These are phyloP conservation scores for Gnathonemus longibarbis DNA, from an alignment of 2,113 vertebrate genomes.

Conservation along the genomic window DNA sequence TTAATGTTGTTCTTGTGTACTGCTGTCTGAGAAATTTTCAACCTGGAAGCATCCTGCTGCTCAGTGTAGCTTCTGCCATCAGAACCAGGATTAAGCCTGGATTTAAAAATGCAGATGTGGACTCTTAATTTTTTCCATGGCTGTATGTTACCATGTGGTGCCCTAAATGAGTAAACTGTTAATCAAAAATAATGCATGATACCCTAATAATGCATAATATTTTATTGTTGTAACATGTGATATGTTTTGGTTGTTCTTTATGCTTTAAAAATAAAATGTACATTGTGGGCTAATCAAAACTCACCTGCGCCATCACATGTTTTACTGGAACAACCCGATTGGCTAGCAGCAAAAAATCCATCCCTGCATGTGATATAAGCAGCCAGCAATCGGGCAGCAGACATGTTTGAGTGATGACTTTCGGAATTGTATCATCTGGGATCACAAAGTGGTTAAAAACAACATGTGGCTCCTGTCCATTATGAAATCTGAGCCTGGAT, in stretches of 20 bases:
- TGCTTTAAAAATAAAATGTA: not conserved
- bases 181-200: not conserved
- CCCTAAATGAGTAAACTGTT: not conserved
- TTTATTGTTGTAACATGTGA: not conserved
- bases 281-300: not conserved
- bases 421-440: conserved; percentile 51
- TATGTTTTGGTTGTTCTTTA: not conserved
- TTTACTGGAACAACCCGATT: not conserved
- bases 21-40: no score
- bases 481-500: conserved; percentile 50
- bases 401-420: conserved; percentile 45
- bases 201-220: not conserved
- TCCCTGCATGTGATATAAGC: conserved; percentile 35
- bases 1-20: no score
- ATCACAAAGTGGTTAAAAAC: conserved; percentile 33
- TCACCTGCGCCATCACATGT: not conserved
- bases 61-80: no score
- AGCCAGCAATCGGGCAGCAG: conserved; percentile 46
- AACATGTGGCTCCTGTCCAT: conserved; percentile 49
- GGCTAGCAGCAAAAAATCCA: not conserved
- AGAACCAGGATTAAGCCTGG: no score
- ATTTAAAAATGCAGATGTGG: no score
- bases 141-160: not conserved
- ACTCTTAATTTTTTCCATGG: no score
- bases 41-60: no score